A percentile compares a stretch with the other conserved stretches of the same genome.
phyloP scores from a whole-genome alignment of 2,888 invertebrate genomes.

The Mylabris sibirica region DNA sequence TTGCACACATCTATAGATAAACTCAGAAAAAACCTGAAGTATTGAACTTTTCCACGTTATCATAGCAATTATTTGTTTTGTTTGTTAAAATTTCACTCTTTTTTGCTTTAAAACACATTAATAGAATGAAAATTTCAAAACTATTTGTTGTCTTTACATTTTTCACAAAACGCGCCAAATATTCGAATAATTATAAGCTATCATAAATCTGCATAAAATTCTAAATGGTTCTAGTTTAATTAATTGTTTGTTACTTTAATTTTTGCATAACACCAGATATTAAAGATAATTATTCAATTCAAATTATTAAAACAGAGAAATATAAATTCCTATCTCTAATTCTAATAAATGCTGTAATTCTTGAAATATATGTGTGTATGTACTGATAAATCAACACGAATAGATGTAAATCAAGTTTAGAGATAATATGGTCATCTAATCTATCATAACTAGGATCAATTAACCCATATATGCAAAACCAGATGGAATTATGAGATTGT shows the following conservation, averaged over 20 bases:
- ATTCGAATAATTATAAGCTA: too few species aligned
- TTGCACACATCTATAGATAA: too few species aligned
- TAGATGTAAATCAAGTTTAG: neutral
- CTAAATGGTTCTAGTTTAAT: neutral
- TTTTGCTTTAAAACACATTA: too few species aligned
- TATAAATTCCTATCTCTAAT: neutral
- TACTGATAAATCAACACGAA: neutral
- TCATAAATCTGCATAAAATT: neutral
- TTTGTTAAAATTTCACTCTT: too few species aligned
- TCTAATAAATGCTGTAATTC: neutral
- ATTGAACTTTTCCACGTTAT: too few species aligned
- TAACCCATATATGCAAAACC: neutral
- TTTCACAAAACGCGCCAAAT: too few species aligned
- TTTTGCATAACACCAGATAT: neutral
- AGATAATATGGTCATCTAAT: slow-evolving; percentile 7
- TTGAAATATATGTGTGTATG: neutral
- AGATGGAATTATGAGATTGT: slow-evolving; percentile 6
- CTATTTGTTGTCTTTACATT: too few species aligned
- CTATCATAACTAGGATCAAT: slow-evolving; percentile 1
- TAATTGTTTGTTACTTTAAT: neutral
- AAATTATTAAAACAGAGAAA: neutral
- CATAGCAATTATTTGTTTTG: too few species aligned
- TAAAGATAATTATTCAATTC: neutral
- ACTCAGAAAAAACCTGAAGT: neutral
- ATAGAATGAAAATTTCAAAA: too few species aligned